Evolutionary conservation across 2,888 invertebrate genomes (phyloP), one percentile per base, ranked within the genome.

Genomic region (Sisyra nigra): DNA sequence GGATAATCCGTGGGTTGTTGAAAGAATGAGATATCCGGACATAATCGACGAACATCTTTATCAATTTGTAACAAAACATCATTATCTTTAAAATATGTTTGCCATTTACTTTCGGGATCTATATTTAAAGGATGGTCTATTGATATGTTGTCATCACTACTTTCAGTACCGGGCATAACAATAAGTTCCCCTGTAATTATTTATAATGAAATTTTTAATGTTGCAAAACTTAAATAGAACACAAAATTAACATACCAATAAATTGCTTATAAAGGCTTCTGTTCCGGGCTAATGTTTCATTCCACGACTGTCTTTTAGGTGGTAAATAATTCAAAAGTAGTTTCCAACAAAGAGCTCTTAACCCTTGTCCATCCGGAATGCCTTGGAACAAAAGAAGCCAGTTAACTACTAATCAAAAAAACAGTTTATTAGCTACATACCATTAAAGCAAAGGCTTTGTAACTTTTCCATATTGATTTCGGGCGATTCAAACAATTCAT

Each of bases 21-120:
- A 63, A 98, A 98, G 66, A 98, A 98, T 42, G 92, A 93, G 58
- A 91, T 89, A 60, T 96, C 96, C 9, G 96, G 96, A 58, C 92
- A 93, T 2, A 96, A 65, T 42, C 96, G 74, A 50, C 92, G 75
- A 39, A 93, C 94, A 64, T 96, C 94, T 61, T 96, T 97, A 62
- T 97, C 96, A 53, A 98, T 97, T 70, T 98, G 98, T 35, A 94
- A 64, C 33, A 98, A 66, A 46, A 96, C 92, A 66, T 97, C 94
- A 62, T 98, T 98, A 61, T 98, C 97, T 60, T 85, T 88, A 63
- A 98, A 98, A 62, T 82, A 97, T 3, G 81, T 82, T 54, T 82
- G 82, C 98, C 98, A 98, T 39, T 89, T 82, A 58, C 94, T 94
- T 51, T 89, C 86, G 0, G 96, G 93, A 53, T 86, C 88, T n/a